These are phyloP conservation scores for Cryptomyrus ogoouensis DNA, from an alignment of 2,113 vertebrate genomes.

Conservation along the genomic window DNA sequence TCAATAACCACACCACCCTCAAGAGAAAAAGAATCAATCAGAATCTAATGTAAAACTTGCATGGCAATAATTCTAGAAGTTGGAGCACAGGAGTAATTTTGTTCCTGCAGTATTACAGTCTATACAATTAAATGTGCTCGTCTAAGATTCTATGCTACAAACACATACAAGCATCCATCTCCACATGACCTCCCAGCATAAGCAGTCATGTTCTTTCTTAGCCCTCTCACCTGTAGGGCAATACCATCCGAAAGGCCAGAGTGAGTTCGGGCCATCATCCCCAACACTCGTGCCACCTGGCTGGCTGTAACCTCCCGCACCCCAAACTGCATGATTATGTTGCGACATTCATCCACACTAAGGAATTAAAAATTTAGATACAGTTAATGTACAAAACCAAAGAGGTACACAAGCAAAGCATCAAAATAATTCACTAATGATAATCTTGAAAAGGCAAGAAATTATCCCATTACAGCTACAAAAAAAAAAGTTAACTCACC, in stretches of 20 bases:
- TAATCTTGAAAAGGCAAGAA: background rate
- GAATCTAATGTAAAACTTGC: background rate
- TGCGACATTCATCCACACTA: constrained; percentile 95
- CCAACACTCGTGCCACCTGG: constrained; percentile 93
- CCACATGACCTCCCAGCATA: background rate
- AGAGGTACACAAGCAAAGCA: background rate
- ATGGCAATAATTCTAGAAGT: background rate
- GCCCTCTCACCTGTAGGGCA: constrained; percentile 76
- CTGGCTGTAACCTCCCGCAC: constrained; percentile 91
- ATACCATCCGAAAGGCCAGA: constrained; percentile 90
- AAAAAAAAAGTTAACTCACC: constrained; percentile 51
- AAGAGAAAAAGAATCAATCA: background rate
- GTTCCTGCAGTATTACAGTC: background rate
- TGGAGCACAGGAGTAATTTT: background rate
- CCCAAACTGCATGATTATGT: constrained; percentile 93
- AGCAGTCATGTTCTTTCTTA: background rate
- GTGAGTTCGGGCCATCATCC: constrained; percentile 98
- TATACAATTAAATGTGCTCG: background rate
- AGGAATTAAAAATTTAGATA: constrained; percentile 25
- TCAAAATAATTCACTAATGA: background rate
- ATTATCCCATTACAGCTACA: background rate
- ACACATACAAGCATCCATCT: background rate
- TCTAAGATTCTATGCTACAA: background rate
- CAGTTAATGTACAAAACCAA: background rate
- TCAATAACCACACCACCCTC: background rate